Conservation (phyloP, 2,113 vertebrate genomes). For the Nyctibius bracteatus region DNA sequence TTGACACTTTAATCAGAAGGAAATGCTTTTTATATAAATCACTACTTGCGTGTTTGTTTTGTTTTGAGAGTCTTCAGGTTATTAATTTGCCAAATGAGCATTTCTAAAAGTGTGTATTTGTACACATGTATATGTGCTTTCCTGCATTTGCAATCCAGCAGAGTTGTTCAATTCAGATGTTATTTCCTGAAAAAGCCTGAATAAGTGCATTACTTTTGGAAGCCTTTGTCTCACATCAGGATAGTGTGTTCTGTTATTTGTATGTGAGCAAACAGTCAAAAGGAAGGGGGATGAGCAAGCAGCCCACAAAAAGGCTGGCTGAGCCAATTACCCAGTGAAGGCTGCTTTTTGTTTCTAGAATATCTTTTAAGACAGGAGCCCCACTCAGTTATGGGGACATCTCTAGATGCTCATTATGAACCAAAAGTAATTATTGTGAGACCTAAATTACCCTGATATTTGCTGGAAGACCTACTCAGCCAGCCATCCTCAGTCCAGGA, state of each 20-base stretch:
- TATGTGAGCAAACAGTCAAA: background rate
- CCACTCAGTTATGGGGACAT: background rate
- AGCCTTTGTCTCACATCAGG: background rate
- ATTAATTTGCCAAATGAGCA: conserved; percentile 3
- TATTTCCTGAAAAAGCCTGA: background rate
- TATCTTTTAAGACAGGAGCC: background rate
- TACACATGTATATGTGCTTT: background rate
- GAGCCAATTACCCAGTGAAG: background rate
- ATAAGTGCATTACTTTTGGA: background rate
- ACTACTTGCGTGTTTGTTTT: background rate
- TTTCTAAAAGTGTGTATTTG: background rate
- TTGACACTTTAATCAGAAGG: background rate
- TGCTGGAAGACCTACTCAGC: too few species aligned
- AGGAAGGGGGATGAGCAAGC: background rate
- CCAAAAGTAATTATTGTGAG: background rate
- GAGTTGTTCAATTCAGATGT: conserved; percentile 4
- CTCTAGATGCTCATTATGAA: background rate
- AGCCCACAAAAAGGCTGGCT: background rate
- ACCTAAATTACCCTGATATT: too few species aligned
- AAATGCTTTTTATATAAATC: background rate
- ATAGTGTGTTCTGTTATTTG: background rate
- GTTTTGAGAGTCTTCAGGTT: background rate
- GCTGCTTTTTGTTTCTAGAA: background rate
- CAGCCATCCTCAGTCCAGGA: too few species aligned
- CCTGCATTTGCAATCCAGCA: background rate